These are phyloP conservation scores for Aphodius granarius DNA, from an alignment of 2,888 invertebrate genomes.

Conservation along the genomic window DNA sequence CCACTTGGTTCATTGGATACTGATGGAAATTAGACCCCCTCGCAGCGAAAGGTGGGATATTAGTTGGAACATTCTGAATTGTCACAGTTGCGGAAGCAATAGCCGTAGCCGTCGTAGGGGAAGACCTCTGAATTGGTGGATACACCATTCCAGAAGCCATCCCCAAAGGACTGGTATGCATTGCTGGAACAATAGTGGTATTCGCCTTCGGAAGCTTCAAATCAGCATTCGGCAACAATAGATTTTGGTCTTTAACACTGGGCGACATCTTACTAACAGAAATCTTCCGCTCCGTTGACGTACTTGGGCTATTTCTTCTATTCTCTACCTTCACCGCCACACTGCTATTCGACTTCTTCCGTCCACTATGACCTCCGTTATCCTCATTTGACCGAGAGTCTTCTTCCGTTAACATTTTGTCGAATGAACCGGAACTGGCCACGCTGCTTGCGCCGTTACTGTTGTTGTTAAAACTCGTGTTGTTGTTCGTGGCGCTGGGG, in stretches of 20 bases:
- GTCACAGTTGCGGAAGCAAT: conserved; percentile 60
- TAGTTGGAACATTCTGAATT: conserved; percentile 61
- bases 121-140: conserved; percentile 64
- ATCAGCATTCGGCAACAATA: conserved; percentile 36
- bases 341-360: conserved; percentile 53
- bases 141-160: conserved; percentile 55
- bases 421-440: conserved; percentile 65
- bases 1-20: conserved; percentile 49
- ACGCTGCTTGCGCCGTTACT: conserved; percentile 78
- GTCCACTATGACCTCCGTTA: conserved; percentile 59
- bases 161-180: conserved; percentile 65
- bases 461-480: conserved; percentile 68
- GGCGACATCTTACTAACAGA: conserved; percentile 61
- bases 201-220: conserved; percentile 52
- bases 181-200: conserved; percentile 61
- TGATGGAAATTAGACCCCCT: conserved; percentile 56
- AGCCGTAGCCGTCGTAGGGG: conserved; percentile 68
- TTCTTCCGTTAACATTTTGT: conserved; percentile 73
- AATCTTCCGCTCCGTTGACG: conserved; percentile 54
- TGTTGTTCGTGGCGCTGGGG: conserved; percentile 75
- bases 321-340: conserved; percentile 56
- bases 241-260: conserved; percentile 40
- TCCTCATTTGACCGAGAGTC: conserved; percentile 75
- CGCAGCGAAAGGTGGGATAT: conserved; percentile 62
- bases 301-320: conserved; percentile 59